Evolutionary conservation across 2,888 invertebrate genomes (phyloP).

Genomic region (Dendrolimus pini): DNA sequence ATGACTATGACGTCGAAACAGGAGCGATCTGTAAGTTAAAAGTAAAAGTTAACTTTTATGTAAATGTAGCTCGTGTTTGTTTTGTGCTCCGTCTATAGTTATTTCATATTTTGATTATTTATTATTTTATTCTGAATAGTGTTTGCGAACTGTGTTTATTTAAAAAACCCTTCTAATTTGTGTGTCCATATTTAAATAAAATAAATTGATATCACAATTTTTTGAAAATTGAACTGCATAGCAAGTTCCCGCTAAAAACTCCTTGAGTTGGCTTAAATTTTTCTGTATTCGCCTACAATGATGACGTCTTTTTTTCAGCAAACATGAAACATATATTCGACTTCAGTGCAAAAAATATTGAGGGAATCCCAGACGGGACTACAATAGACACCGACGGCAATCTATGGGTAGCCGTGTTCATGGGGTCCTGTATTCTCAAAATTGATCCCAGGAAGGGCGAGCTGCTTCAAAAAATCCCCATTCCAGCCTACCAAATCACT

Average conservation of each 20-base stretch:
- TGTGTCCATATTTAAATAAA: too few species aligned
- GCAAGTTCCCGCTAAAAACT: too few species aligned
- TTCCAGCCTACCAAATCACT: constrained; percentile 79
- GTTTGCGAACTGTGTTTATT: constrained; percentile 1
- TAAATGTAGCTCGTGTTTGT: too few species aligned
- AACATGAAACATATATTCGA: constrained; percentile 79
- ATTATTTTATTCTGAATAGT: background rate
- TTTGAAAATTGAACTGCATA: too few species aligned
- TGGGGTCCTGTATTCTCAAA: constrained; percentile 75
- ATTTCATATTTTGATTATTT: background rate
- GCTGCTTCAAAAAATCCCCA: constrained; percentile 72
- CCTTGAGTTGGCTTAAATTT: too few species aligned
- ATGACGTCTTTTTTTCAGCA: constrained; percentile 47
- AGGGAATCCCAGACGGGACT: constrained; percentile 81
- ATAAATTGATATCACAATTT: too few species aligned
- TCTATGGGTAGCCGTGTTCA: constrained; percentile 85
- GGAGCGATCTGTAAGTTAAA: constrained; percentile 78
- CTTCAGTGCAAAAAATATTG: constrained; percentile 54
- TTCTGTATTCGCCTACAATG: too few species aligned
- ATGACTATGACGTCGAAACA: constrained; percentile 82
- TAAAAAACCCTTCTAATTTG: background rate
- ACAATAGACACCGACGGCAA: constrained; percentile 86
- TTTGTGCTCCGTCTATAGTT: too few species aligned
- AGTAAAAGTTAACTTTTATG: too few species aligned
- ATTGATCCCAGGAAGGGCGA: constrained; percentile 73